Evolutionary conservation across 2,888 invertebrate species (phyloP).

Genomic region (Hydraecia micacea): DNA sequence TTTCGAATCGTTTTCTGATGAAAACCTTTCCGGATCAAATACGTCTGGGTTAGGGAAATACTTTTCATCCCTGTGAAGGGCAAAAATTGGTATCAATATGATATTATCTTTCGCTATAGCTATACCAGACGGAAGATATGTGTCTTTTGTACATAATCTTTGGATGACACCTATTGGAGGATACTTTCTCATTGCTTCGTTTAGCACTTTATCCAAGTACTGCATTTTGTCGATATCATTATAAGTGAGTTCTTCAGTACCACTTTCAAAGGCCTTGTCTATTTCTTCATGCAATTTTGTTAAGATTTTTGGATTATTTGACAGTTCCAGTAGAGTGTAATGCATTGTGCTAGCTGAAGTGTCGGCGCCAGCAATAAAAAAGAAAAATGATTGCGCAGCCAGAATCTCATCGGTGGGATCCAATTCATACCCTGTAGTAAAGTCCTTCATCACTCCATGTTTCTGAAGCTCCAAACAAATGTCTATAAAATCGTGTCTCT

Average conservation of each 20-base stretch:
- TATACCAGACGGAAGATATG: slow-evolving; percentile 73
- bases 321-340: slow-evolving; percentile 79
- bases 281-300: slow-evolving; percentile 81
- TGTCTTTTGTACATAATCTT: slow-evolving; percentile 75
- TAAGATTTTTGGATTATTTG: slow-evolving; percentile 79
- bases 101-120: slow-evolving; percentile 71
- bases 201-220: slow-evolving; percentile 82
- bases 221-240: slow-evolving; percentile 77
- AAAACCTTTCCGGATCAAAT: slow-evolving; percentile 88
- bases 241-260: slow-evolving; percentile 74
- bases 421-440: slow-evolving; percentile 73
- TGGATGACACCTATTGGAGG: slow-evolving; percentile 77
- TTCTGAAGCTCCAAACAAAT: slow-evolving; percentile 79
- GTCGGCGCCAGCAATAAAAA: slow-evolving; percentile 86
- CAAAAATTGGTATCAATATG: slow-evolving; percentile 74
- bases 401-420: slow-evolving; percentile 78
- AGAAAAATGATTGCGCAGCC: slow-evolving; percentile 85
- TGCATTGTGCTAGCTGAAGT: slow-evolving; percentile 82
- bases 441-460: slow-evolving; percentile 75
- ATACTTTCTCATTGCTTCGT: slow-evolving; percentile 79
- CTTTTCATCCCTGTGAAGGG: slow-evolving; percentile 79
- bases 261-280: slow-evolving; percentile 73
- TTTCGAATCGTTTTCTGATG: slow-evolving; percentile 68
- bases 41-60: slow-evolving; percentile 80
- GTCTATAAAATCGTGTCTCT: slow-evolving; percentile 79